Evolutionary conservation across 1,140 invertebrate species (phyloP).

Genomic region (Tribolium madens): DNA sequence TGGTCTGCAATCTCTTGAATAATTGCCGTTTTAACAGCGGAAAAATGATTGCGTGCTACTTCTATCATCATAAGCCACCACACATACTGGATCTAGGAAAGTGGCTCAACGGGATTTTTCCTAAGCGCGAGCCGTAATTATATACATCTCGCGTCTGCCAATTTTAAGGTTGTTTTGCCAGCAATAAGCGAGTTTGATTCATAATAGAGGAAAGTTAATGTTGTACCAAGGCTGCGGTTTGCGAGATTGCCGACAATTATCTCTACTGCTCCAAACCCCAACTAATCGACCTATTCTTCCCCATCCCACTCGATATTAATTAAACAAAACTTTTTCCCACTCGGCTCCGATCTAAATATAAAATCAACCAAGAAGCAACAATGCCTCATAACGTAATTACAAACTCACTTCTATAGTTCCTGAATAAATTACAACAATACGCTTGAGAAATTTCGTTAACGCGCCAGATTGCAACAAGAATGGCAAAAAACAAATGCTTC

Average conservation of each 20-base stretch:
- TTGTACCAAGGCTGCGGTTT: neutral
- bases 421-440: conserved; percentile 32
- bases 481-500: neutral
- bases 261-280: neutral
- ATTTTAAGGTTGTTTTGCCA: conserved; percentile 22
- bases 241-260: conserved; percentile 22
- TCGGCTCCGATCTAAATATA: conserved; percentile 10
- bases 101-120: conserved; percentile 25
- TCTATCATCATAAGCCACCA: conserved; percentile 32
- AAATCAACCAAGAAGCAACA: conserved; percentile 4
- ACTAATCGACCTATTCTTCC: neutral
- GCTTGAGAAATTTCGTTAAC: conserved; percentile 14
- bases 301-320: neutral
- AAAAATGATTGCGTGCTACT: conserved; percentile 35
- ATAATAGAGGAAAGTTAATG: conserved; percentile 36
- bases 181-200: conserved; percentile 29
- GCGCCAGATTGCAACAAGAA: neutral
- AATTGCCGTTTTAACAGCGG: conserved; percentile 14
- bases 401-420: neutral
- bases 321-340: conserved; percentile 1
- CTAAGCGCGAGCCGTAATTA: neutral
- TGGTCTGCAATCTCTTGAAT: conserved; percentile 17
- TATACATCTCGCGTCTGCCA: conserved; percentile 26
- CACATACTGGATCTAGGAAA: conserved; percentile 32
- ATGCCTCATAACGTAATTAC: conserved; percentile 28